Percentiles rank a stretch among this genome's conserved stretches.
These are phyloP conservation scores for Xenopus borealis DNA, from an alignment of 2,113 vertebrate genomes.

Conservation along the genomic window DNA sequence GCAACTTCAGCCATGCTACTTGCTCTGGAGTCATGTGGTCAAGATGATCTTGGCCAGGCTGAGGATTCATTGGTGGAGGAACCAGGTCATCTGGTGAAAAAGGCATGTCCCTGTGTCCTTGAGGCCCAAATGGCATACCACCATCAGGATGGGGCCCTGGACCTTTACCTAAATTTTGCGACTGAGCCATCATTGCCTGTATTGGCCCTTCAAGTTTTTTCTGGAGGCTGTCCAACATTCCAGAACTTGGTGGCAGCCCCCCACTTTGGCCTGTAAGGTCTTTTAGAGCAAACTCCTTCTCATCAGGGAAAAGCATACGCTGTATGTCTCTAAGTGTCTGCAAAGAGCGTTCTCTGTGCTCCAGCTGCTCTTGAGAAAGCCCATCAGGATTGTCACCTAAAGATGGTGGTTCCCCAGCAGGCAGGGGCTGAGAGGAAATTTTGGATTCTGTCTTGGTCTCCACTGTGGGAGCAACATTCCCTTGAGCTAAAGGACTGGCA, in stretches of 20 bases:
- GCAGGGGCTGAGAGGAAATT: conserved; percentile 69
- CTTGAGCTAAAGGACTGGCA: conserved; percentile 74
- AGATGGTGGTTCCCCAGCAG: conserved; percentile 78
- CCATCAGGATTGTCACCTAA: conserved; percentile 95
- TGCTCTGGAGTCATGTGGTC: conserved; percentile 98
- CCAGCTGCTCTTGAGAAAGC: conserved; percentile 94
- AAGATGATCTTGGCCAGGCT: conserved; percentile 81
- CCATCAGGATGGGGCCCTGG: conserved; percentile 86
- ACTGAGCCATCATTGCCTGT: conserved; percentile 96
- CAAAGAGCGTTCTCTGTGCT: conserved; percentile 91
- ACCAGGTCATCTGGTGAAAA: conserved; percentile 95
- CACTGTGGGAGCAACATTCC: conserved; percentile 71
- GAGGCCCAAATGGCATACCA: conserved; percentile 83
- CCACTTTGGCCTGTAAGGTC: conserved; percentile 75
- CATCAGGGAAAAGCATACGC: conserved; percentile 97
- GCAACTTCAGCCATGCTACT: conserved; percentile 94
- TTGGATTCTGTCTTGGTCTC: conserved; percentile 63
- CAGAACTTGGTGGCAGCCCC: conserved; percentile 71
- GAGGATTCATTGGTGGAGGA: conserved; percentile 79
- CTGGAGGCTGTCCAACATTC: conserved; percentile 77
- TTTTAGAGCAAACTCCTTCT: conserved; percentile 73
- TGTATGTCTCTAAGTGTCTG: conserved; percentile 96
- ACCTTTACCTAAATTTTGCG: conserved; percentile 90
- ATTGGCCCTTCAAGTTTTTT: conserved; percentile 88
- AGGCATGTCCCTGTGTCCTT: conserved; percentile 89